These are phyloP conservation scores for Pristionchus exspectatus DNA, from an alignment of 2,888 invertebrate species.

Conservation along the genomic window DNA sequence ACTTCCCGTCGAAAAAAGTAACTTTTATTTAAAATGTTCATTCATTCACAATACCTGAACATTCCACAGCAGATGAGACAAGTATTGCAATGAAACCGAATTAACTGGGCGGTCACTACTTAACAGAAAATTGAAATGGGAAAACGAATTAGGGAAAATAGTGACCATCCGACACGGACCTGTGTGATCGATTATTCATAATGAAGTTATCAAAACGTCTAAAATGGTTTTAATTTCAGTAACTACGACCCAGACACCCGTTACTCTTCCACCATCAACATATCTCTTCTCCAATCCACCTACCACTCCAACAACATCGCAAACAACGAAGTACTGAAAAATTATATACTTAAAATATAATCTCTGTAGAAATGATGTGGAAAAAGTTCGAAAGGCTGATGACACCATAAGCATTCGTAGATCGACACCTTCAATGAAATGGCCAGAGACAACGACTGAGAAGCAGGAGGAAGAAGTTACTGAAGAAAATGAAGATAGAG, in stretches of 20 bases:
- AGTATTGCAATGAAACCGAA: background rate
- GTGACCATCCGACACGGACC: background rate
- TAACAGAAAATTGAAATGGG: background rate
- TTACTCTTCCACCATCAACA: constrained; percentile 3
- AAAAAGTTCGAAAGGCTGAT: background rate
- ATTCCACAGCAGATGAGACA: background rate
- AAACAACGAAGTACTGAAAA: background rate
- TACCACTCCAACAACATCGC: background rate
- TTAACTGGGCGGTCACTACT: background rate
- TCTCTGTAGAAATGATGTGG: background rate
- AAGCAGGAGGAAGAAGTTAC: background rate
- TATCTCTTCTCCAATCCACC: constrained; percentile 48
- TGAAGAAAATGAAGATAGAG: background rate
- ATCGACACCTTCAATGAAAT: constrained; percentile 46
- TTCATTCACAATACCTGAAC: background rate
- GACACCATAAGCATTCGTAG: background rate
- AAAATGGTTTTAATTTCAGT: constrained; percentile 15
- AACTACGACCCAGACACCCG: background rate
- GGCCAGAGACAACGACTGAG: constrained; percentile 45
- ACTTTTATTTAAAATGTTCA: no score
- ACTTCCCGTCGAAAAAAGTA: constrained; percentile 34
- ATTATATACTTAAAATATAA: background rate
- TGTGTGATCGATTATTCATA: background rate
- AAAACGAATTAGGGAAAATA: background rate
- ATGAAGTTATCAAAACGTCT: background rate